phyloP scores from a whole-genome alignment of 1,140 invertebrate genomes.

The Idris sp. region DNA sequence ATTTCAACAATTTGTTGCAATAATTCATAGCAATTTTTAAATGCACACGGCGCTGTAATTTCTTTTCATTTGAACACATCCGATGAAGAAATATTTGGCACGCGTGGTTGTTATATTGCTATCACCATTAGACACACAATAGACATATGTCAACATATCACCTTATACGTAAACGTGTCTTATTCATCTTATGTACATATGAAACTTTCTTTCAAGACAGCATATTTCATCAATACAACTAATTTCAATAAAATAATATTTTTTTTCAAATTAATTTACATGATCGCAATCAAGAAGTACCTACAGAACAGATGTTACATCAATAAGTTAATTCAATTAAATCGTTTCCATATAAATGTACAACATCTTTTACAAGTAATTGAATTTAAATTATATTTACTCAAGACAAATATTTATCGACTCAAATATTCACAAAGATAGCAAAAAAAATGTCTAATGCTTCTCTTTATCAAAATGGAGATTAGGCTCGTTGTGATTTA shows the following conservation, averaged over 20 bases:
- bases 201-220: constrained; percentile 14
- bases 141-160: constrained; percentile 59
- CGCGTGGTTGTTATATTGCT: constrained; percentile 47
- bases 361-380: too few species aligned
- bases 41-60: constrained; percentile 21
- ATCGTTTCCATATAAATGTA: too few species aligned
- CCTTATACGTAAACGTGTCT: constrained; percentile 43
- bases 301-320: background rate
- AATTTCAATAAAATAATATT: background rate
- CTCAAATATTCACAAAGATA: too few species aligned
- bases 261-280: constrained; percentile 3
- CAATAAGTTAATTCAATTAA: too few species aligned
- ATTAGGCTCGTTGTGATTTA: too few species aligned
- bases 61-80: constrained; percentile 20
- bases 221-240: constrained; percentile 7
- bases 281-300: constrained; percentile 2
- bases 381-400: too few species aligned
- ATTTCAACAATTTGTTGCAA: constrained; percentile 11
- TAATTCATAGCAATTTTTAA: constrained; percentile 24
- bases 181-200: constrained; percentile 16
- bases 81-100: constrained; percentile 37
- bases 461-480: too few species aligned
- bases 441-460: too few species aligned
- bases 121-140: constrained; percentile 57
- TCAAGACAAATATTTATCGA: too few species aligned